These are phyloP conservation scores for Polydrusus cervinus DNA, from an alignment of 2,888 invertebrate species.

Conservation along the genomic window DNA sequence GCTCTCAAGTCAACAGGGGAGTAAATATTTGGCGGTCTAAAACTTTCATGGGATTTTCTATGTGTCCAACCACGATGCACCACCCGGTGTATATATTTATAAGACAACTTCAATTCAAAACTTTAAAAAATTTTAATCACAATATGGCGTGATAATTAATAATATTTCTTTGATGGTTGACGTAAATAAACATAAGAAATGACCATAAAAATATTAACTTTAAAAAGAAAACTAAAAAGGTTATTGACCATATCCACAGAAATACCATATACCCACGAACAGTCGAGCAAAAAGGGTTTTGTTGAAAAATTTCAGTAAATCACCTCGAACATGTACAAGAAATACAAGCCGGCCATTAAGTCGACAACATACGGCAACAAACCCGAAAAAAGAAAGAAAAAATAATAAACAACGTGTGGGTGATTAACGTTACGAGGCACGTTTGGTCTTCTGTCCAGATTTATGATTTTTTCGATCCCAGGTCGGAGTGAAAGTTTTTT, in stretches of 20 bases:
- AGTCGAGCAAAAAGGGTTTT: slow-evolving; percentile 7
- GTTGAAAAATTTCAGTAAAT: slow-evolving; percentile 44
- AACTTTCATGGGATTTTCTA: too few relatives aligned
- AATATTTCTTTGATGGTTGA: too few relatives aligned
- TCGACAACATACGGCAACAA: slow-evolving; percentile 46
- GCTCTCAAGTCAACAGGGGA: too few relatives aligned
- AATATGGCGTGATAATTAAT: too few relatives aligned
- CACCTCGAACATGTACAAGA: slow-evolving; percentile 48
- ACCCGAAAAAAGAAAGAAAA: slow-evolving; percentile 43
- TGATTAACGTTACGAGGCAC: slow-evolving; percentile 61
- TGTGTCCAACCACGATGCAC: too few relatives aligned
- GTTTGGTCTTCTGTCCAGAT: slow-evolving; percentile 60
- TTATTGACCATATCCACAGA: slow-evolving; percentile 22
- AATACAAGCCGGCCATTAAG: slow-evolving; percentile 49
- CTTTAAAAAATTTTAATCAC: too few relatives aligned
- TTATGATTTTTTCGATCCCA: slow-evolving; percentile 58
- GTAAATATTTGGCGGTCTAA: too few relatives aligned
- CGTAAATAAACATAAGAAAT: neutral
- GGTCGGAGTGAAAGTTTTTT: slow-evolving; percentile 8
- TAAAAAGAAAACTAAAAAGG: slow-evolving; percentile 12
- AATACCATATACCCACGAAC: slow-evolving; percentile 17
- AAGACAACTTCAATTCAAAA: too few relatives aligned
- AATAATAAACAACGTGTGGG: slow-evolving; percentile 54
- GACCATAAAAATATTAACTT: slow-evolving; percentile 5
- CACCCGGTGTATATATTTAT: too few relatives aligned